phyloP scores from a whole-genome alignment of 2,797 vertebrate genomes.

The Tiaroga cobitis region DNA sequence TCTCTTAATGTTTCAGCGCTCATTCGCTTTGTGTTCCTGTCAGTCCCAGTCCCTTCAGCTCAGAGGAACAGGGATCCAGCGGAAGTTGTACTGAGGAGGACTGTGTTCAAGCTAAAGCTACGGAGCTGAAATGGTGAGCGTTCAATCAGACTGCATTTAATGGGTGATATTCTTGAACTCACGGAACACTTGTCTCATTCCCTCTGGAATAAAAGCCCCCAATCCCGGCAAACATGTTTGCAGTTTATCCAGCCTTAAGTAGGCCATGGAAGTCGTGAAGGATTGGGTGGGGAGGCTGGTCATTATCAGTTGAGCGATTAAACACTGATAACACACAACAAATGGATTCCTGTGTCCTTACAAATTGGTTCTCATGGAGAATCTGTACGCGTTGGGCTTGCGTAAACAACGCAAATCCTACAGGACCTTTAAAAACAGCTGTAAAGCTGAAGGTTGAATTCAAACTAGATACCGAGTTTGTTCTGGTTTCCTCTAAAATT shows the following conservation, averaged over 20 bases:
- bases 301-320: slow-evolving; percentile 17
- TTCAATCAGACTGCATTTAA: not conserved
- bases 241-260: slow-evolving; percentile 10
- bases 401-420: not conserved
- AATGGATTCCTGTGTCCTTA: not conserved
- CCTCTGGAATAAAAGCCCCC: not conserved
- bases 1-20: slow-evolving; percentile 35
- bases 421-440: slow-evolving; percentile 7
- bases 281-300: slow-evolving; percentile 35
- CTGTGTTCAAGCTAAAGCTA: slow-evolving; percentile 36
- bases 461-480: not conserved
- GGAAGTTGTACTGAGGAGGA: slow-evolving; percentile 16
- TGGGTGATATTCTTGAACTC: not conserved
- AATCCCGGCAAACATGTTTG: not conserved
- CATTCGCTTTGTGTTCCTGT: slow-evolving; percentile 19
- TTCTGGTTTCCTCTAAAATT: not conserved
- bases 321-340: not conserved
- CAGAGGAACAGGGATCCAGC: slow-evolving; percentile 30
- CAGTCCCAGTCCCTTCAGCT: slow-evolving; percentile 21
- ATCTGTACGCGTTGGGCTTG: not conserved
- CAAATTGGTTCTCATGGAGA: not conserved
- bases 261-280: slow-evolving; percentile 34
- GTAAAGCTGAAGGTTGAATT: slow-evolving; percentile 16
- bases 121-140: slow-evolving; percentile 79
- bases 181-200: not conserved